These are phyloP conservation scores for Ictidomys tridecemlineatus DNA, from an alignment of 2,113 vertebrate species.

Conservation along the genomic window DNA sequence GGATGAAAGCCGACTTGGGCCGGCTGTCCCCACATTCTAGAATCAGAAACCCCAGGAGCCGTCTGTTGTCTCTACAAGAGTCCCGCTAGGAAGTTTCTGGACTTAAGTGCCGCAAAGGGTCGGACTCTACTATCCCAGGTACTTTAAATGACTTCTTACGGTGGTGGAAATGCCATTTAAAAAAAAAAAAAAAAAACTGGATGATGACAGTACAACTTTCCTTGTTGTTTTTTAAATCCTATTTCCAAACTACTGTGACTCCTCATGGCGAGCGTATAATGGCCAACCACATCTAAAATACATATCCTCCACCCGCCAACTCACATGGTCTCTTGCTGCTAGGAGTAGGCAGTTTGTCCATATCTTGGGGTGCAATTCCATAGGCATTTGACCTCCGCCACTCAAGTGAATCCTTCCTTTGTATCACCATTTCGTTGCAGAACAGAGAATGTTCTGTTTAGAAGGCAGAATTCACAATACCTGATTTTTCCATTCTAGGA, in stretches of 20 bases:
- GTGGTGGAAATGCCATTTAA: neutral
- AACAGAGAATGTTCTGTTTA: neutral
- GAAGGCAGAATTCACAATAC: neutral
- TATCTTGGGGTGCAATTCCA: neutral
- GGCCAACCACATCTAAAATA: neutral
- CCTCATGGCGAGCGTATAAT: neutral
- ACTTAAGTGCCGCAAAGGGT: neutral
- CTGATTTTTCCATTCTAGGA: neutral
- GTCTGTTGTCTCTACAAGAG: accelerated
- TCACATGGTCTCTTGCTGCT: neutral
- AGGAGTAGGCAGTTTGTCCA: neutral
- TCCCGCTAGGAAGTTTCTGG: neutral
- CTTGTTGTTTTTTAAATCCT: neutral
- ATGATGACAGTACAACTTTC: neutral
- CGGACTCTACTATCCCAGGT: too few species aligned
- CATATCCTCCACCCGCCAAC: neutral
- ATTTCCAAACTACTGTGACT: neutral
- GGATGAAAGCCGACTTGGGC: neutral
- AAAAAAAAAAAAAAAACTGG: neutral
- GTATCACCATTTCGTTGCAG: neutral
- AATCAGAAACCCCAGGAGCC: too few species aligned
- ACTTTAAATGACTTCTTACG: neutral
- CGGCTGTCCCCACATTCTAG: too few species aligned
- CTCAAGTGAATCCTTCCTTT: neutral
- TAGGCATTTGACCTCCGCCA: neutral